These are phyloP conservation scores for Cyphomyrus discorhynchus DNA, from an alignment of 2,113 vertebrate genomes.

Conservation along the genomic window DNA sequence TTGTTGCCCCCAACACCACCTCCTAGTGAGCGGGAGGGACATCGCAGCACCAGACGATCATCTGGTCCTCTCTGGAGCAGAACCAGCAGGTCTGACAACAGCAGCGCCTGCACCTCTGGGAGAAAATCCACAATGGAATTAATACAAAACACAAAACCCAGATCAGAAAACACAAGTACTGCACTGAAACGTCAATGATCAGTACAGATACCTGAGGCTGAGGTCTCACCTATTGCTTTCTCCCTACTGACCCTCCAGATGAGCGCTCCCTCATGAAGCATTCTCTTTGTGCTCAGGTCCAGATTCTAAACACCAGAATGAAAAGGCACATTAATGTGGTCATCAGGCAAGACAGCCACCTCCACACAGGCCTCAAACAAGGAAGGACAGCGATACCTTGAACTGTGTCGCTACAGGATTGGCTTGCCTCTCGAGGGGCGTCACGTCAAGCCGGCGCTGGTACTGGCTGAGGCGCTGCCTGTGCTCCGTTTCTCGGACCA, in stretches of 20 bases:
- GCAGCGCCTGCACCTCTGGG: conserved; percentile 80
- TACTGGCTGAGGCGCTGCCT: conserved; percentile 72
- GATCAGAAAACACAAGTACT: neutral
- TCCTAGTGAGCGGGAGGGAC: conserved; percentile 57
- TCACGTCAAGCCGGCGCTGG: conserved; percentile 78
- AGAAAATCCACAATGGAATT: neutral
- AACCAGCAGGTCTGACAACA: conserved; percentile 81
- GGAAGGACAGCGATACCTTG: conserved; percentile 57
- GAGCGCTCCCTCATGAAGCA: conserved; percentile 88
- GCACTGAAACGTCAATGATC: neutral
- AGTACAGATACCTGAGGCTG: neutral
- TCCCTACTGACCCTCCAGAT: conserved; percentile 85
- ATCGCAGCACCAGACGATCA: conserved; percentile 76
- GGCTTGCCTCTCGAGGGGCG: conserved; percentile 63
- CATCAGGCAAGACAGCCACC: neutral
- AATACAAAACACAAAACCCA: neutral
- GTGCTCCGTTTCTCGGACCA: conserved; percentile 75
- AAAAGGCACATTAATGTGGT: neutral
- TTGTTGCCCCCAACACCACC: conserved; percentile 58
- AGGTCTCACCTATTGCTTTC: conserved; percentile 75
- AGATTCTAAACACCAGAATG: conserved; percentile 61
- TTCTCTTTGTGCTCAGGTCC: conserved; percentile 77
- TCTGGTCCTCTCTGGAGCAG: conserved; percentile 77
- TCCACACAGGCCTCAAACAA: neutral
- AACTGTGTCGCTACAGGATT: conserved; percentile 73